Conservation (phyloP, 2,797 vertebrate genomes). For the Megaceryle alcyon region DNA sequence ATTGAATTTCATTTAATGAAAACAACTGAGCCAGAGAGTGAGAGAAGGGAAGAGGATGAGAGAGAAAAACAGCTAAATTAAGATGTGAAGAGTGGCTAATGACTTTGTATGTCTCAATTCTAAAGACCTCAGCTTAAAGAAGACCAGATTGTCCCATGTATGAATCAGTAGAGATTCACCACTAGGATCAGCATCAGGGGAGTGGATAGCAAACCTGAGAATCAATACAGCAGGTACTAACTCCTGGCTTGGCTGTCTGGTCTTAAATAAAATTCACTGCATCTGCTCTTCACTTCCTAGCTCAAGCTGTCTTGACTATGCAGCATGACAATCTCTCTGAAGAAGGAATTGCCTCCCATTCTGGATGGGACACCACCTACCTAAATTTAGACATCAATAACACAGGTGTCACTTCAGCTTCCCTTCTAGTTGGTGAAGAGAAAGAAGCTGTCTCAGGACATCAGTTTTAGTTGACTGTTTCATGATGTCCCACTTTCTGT, state of each 20-base stretch:
- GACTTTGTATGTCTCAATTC: not conserved
- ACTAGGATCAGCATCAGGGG: not conserved
- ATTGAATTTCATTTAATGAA: not conserved
- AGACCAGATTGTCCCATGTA: not conserved
- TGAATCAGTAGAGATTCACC: not conserved
- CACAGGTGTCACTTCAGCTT: not conserved
- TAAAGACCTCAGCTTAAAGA: not conserved
- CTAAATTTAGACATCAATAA: not conserved
- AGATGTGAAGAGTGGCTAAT: not conserved
- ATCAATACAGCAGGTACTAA: accelerated
- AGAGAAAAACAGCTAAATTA: not conserved
- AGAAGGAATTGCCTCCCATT: not conserved
- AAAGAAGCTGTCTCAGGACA: not conserved
- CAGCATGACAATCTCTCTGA: not conserved
- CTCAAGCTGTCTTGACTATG: not conserved
- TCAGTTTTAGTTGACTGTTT: not conserved
- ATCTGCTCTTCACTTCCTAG: not conserved
- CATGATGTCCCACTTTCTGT: not conserved
- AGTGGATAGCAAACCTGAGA: not conserved
- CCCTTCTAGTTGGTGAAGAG: not conserved
- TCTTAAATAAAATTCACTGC: not conserved
- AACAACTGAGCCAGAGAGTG: not conserved
- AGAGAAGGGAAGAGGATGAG: not conserved
- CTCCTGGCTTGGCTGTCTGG: not conserved
- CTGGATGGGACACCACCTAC: not conserved